These are phyloP conservation scores for Cheilosia urbana DNA, from an alignment of 2,888 invertebrate species.

Conservation along the genomic window DNA sequence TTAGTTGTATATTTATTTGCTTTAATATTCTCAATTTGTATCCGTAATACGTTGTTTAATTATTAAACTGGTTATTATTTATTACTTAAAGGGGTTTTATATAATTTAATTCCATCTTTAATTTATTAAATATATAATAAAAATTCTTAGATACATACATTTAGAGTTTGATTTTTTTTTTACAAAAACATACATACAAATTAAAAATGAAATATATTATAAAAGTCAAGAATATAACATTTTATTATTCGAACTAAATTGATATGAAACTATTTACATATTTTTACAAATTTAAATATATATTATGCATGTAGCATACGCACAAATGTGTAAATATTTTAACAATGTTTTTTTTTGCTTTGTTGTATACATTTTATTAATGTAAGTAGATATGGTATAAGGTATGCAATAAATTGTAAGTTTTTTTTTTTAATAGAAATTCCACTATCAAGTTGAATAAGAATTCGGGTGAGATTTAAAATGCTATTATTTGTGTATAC, in stretches of 20 bases:
- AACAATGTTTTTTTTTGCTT: slow-evolving; percentile 10
- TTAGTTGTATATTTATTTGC: slow-evolving; percentile 53
- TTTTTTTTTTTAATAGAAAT: slow-evolving; percentile 64
- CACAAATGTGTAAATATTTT: slow-evolving; percentile 15
- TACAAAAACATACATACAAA: slow-evolving; percentile 41
- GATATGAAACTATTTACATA: slow-evolving; percentile 30
- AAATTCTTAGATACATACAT: slow-evolving; percentile 57
- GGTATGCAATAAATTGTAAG: slow-evolving; percentile 43
- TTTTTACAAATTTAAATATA: slow-evolving; percentile 28
- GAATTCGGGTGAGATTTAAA: slow-evolving; percentile 49
- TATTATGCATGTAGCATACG: slow-evolving; percentile 54
- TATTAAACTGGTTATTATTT: slow-evolving; percentile 14
- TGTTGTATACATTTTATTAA: slow-evolving; percentile 41
- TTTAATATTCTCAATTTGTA: slow-evolving; percentile 40
- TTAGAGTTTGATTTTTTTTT: slow-evolving; percentile 40
- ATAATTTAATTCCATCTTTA: slow-evolving; percentile 41
- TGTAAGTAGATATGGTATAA: slow-evolving; percentile 50
- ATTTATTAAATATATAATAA: slow-evolving; percentile 50
- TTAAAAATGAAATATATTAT: slow-evolving; percentile 9
- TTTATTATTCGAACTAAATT: slow-evolving; percentile 33
- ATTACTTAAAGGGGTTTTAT: slow-evolving; percentile 42
- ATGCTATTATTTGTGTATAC: slow-evolving; percentile 44
- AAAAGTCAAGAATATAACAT: slow-evolving; percentile 5
- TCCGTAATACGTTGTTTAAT: slow-evolving; percentile 41
- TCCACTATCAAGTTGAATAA: slow-evolving; percentile 67